Evolutionary conservation across 2,797 vertebrate species (phyloP), one percentile per base, ranked within the genome.

Genomic region (Trachurus trachurus): DNA sequence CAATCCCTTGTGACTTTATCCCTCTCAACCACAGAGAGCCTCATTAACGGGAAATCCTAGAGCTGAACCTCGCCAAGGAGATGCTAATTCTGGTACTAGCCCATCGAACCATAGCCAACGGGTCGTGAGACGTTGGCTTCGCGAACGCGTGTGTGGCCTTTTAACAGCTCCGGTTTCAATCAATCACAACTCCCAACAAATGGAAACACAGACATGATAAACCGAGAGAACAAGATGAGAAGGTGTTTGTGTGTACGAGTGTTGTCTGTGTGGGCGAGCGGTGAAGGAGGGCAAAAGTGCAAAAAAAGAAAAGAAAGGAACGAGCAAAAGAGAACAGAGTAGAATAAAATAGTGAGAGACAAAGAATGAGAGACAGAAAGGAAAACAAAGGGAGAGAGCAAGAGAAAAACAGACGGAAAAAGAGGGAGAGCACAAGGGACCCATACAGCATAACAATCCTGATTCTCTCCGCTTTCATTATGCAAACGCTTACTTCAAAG

Each of bases 1-100:
- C 60, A 84, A 84, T 93, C 92, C 89, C 85, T 61, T 70, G 88
- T 81, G 89, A 87, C 84, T 84, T 78, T 66, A 85, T 87, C 85
- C 75, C 59, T 80, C 78, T 86, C 78, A 68, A 85, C 87, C 81
- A 80, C 85, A 87, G 78, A 74, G 83, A 92, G 83, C 66, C 88
- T 93, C 92, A 94, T 95, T 94, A 93, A 91, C 68, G 71, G 91
- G 88, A 93, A 94, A 95, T 90, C 88, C 91, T 91, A 93, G 87
- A 83, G 22, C 85, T 69, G 80, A 82, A 92, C 85, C 86, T 75
- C 53, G 17, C 87, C 88, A 76, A 88, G 86, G 87, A 89, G 81
- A 91, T 76, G 83, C 74, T 92, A 94, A 92, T 92, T 94, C 85
- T 89, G 93, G 92, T 81, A 81, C 76, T 71, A 67, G 89, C 74